Conservation (phyloP, 2,113 vertebrate species). For the Protobothrops flavoviridis region DNA sequence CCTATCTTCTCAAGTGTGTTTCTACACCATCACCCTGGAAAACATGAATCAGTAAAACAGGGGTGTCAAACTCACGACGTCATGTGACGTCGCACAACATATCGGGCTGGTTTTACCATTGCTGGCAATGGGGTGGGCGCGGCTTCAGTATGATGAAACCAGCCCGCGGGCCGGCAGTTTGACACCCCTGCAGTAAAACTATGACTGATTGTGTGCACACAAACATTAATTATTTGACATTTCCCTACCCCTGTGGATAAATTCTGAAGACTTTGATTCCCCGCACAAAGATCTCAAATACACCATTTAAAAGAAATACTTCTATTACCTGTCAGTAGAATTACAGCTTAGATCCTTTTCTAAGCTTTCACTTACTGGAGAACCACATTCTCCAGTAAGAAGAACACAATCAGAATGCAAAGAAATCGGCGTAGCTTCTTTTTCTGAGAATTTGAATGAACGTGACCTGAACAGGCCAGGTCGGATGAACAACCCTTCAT, state of each 20-base stretch:
- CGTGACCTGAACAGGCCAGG: not conserved
- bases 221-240: not conserved
- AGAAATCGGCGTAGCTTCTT: not conserved
- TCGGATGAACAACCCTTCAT: not conserved
- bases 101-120: too few relatives aligned
- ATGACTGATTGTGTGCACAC: not conserved
- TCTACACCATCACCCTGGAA: not conserved
- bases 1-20: constrained; percentile 15
- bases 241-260: not conserved
- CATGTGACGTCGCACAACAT: too few relatives aligned
- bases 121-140: too few relatives aligned
- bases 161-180: too few relatives aligned
- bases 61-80: too few relatives aligned
- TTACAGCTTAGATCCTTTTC: not conserved
- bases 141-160: too few relatives aligned
- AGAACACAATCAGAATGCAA: not conserved
- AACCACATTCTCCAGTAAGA: not conserved
- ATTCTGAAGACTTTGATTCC: constrained; percentile 4
- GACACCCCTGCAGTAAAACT: not conserved
- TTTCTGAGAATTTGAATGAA: not conserved
- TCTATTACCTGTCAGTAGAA: not conserved
- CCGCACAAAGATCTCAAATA: not conserved
- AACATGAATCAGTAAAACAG: not conserved
- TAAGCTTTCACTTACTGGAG: constrained; percentile 6
- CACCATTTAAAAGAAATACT: constrained; percentile 14